Evolutionary conservation across 1,140 invertebrate species (phyloP), one percentile per base, ranked within the genome.

Genomic region (Drosophila setifemur): DNA sequence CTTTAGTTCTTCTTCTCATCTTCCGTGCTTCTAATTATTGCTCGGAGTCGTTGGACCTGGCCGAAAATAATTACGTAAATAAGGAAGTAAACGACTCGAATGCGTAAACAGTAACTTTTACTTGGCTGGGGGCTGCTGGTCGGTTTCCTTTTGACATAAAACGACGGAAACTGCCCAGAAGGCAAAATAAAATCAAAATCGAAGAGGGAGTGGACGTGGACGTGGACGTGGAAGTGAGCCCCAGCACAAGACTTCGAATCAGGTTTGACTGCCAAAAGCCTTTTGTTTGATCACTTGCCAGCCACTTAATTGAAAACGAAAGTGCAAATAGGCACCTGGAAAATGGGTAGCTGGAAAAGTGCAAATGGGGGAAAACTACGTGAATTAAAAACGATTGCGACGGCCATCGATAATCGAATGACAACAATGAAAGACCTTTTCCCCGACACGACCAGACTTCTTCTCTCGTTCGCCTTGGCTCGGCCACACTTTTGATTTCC

Each of bases 261-360:
- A 19, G 57, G 57, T 54, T 58, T 72, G 49, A 39, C 7, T 16
- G 29, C 45, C 4, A 4, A 28, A n/a, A 44, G 42, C 42, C 42
- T 18, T 18, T 37, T 60, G 37, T 63, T 61, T 40, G 43, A 25
- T 35, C 43, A 76, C 55, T 75, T 58, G 72, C 44, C 28, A 33
- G 26, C 25, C 45, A 39, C 67, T 74, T 82, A 72, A 87, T 88
- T 82, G 83, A 87, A 87, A 87, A 82, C 58, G 82, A 87, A 87
- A 87, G 83, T 78, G 69, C 71, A 82, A 88, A 78, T 60, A 76
- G 45, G 39, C 61, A 50, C 25, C 48, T 47, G 40, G 26, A 26
- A 68, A 55, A 55, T n/a, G n/a, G 21, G 48, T 40, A 23, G 48
- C 48, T 44, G 25, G 43, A 47, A 43, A 63, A 75, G 26, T 26